phyloP scores from a whole-genome alignment of 2,888 invertebrate species.

The Amphipoea oculea region DNA sequence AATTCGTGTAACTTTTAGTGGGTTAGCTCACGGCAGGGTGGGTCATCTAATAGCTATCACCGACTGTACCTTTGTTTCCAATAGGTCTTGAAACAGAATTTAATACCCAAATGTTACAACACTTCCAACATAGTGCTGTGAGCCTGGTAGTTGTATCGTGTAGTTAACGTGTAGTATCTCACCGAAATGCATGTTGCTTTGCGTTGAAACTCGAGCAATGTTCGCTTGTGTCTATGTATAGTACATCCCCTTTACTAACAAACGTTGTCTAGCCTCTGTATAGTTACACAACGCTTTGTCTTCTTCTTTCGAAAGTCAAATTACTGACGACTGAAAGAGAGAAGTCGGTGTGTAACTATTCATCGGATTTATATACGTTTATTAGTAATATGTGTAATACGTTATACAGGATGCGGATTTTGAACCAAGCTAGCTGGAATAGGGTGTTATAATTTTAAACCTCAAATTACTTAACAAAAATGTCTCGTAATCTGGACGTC shows the following conservation, averaged over 20 bases:
- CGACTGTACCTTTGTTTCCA: background rate
- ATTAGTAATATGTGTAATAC: slow-evolving; percentile 7
- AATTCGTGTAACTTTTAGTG: no score
- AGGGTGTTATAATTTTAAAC: background rate
- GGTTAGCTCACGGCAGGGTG: no score
- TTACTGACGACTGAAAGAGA: no score
- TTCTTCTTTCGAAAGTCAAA: no score
- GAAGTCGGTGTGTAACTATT: no score
- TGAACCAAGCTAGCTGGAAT: background rate
- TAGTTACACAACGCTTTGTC: no score
- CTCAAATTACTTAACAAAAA: background rate
- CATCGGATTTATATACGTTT: no score
- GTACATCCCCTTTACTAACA: no score
- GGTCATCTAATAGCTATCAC: no score
- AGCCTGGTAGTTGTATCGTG: slow-evolving; percentile 14
- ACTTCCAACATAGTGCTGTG: slow-evolving; percentile 3
- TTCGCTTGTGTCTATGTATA: background rate
- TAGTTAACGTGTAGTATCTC: slow-evolving; percentile 33
- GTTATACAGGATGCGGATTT: slow-evolving; percentile 1
- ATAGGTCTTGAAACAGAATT: slow-evolving; percentile 16
- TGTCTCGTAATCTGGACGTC: background rate
- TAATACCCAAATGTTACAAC: slow-evolving; percentile 27
- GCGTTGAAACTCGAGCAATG: slow-evolving; percentile 39
- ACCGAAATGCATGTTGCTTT: slow-evolving; percentile 52
- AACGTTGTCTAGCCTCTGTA: no score